Conservation (phyloP, 2,113 vertebrate genomes). For the Mixornis gularis region DNA sequence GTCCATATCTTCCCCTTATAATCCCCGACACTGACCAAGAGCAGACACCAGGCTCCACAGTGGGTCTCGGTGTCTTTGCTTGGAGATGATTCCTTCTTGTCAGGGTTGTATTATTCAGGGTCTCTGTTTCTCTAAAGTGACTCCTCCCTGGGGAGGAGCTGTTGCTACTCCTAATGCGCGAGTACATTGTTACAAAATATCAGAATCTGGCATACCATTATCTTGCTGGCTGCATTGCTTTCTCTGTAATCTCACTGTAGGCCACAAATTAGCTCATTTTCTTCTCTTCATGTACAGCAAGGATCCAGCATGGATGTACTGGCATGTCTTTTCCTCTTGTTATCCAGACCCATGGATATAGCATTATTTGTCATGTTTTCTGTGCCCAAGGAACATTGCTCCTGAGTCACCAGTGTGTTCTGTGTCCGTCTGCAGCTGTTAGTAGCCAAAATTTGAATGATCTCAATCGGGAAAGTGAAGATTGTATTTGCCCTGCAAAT, state of each 20-base stretch:
- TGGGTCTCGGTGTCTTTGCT: not conserved
- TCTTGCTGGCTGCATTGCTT: not conserved
- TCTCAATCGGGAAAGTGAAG: slow-evolving; percentile 72
- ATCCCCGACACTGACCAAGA: not conserved
- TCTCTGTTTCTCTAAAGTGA: not conserved
- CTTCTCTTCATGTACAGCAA: not conserved
- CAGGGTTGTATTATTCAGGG: not conserved
- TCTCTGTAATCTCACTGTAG: not conserved
- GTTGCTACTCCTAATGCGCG: not conserved
- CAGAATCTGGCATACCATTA: not conserved
- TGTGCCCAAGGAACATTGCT: not conserved
- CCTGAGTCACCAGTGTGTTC: not conserved
- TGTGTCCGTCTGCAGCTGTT: slow-evolving; percentile 40
- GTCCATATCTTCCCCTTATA: not conserved
- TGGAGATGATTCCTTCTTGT: not conserved
- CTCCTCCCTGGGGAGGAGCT: not conserved
- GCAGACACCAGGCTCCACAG: not conserved
- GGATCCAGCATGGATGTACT: not conserved
- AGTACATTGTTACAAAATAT: not conserved
- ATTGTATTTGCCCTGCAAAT: slow-evolving; percentile 54
- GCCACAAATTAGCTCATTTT: not conserved
- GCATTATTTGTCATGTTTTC: not conserved
- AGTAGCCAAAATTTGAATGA: slow-evolving; percentile 76
- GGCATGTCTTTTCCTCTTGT: not conserved
- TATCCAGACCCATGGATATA: not conserved